Conservation (phyloP, 2,113 vertebrate species). For the Trichechus manatus region DNA sequence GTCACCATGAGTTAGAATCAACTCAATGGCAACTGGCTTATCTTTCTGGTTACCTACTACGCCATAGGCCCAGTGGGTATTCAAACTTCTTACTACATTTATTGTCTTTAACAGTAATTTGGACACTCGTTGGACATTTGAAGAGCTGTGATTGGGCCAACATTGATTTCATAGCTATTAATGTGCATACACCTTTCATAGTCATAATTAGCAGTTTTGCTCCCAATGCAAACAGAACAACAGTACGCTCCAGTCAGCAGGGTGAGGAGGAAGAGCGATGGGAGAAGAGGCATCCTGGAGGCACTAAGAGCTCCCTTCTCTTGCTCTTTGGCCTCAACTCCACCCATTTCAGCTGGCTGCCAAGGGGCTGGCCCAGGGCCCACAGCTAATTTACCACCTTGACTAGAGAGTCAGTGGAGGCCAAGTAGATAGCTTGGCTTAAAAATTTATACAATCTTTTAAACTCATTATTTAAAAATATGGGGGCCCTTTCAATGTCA, state of each 20-base stretch:
- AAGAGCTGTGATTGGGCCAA: neutral
- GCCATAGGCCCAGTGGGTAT: neutral
- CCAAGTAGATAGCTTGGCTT: neutral
- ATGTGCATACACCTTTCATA: neutral
- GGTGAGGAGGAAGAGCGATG: slow-evolving; percentile 8
- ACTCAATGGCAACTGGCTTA: neutral
- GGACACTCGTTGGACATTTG: neutral
- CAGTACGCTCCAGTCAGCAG: neutral
- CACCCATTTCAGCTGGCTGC: neutral
- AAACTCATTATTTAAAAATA: slow-evolving; percentile 23
- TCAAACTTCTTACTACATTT: slow-evolving; percentile 3
- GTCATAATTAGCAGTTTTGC: neutral
- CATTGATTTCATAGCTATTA: slow-evolving; percentile 4
- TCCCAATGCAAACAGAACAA: neutral
- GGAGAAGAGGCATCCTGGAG: neutral
- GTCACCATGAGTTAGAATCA: neutral
- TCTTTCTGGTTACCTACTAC: neutral
- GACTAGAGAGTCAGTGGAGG: neutral
- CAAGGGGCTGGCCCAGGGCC: neutral
- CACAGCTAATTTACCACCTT: neutral
- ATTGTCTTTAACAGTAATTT: slow-evolving; percentile 31
- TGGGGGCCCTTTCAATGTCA: neutral
- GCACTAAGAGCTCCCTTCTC: neutral
- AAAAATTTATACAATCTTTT: neutral
- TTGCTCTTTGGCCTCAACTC: slow-evolving; percentile 33